Evolutionary conservation across 2,888 invertebrate species (phyloP).

Genomic region (Drosophila neutralis): DNA sequence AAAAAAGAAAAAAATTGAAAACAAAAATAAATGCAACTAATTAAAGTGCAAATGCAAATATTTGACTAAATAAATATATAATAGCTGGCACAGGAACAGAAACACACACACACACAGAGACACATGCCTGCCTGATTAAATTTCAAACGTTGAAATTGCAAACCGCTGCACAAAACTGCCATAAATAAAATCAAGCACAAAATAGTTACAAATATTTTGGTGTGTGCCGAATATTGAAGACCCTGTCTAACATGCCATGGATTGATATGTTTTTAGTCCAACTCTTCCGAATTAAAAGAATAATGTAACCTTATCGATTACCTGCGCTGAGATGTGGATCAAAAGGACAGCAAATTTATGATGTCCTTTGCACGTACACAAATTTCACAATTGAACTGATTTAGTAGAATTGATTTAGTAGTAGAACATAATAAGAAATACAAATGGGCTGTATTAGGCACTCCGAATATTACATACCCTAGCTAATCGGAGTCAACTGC

Average conservation of each 20-base stretch:
- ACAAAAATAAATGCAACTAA: conserved; percentile 59
- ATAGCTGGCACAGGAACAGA: conserved; percentile 5
- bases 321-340: too few species aligned
- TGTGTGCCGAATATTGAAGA: background rate
- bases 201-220: background rate
- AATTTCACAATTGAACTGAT: background rate
- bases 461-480: background rate
- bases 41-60: conserved; percentile 72
- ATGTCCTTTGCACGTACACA: too few species aligned
- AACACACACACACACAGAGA: conserved; percentile 5
- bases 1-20: conserved; percentile 4
- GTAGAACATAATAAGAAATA: too few species aligned
- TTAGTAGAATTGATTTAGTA: too few species aligned
- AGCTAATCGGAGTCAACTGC: background rate
- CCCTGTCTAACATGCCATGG: background rate
- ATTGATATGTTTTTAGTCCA: background rate
- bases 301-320: background rate
- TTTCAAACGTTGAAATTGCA: conserved; percentile 27
- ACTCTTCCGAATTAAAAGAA: background rate
- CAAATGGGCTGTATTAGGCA: background rate
- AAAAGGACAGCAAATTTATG: background rate
- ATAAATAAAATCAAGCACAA: background rate
- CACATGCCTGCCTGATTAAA: conserved; percentile 39
- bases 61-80: conserved; percentile 60
- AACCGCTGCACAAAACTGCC: conserved; percentile 11